A percentile compares a stretch with the other conserved stretches of the same genome.
Evolutionary conservation across 2,113 vertebrate species (phyloP).

Genomic region (Pogona vitticeps): DNA sequence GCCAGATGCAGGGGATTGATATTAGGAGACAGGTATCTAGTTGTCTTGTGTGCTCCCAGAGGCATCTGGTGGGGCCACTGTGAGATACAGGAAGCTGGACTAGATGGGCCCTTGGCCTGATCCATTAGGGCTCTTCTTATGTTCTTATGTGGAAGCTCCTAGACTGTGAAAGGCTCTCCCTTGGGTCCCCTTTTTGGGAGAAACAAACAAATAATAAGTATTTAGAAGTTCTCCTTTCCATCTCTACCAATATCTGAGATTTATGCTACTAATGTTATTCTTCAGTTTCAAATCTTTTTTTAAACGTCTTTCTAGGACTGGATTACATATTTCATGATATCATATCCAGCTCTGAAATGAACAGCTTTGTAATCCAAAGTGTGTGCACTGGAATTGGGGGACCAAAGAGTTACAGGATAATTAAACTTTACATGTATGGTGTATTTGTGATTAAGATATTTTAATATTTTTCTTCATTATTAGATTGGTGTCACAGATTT

Average conservation of each 20-base stretch:
- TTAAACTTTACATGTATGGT: background rate
- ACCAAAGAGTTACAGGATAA: background rate
- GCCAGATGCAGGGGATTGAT: too few relatives aligned
- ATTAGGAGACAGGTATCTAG: too few relatives aligned
- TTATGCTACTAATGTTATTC: conserved; percentile 1
- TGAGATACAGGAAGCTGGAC: too few relatives aligned
- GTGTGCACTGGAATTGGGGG: background rate
- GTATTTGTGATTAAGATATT: background rate
- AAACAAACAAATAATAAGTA: too few relatives aligned
- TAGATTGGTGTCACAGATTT: conserved; percentile 53
- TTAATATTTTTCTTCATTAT: conserved; percentile 20
- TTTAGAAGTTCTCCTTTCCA: too few relatives aligned
- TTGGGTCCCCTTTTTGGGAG: too few relatives aligned
- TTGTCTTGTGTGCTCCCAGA: too few relatives aligned
- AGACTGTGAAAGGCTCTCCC: too few relatives aligned
- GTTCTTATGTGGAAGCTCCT: too few relatives aligned
- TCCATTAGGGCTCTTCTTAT: too few relatives aligned
- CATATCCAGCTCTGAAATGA: background rate
- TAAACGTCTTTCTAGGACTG: background rate
- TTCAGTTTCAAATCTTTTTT: conserved; percentile 37
- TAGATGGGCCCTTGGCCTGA: too few relatives aligned
- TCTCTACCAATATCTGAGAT: conserved; percentile 1
- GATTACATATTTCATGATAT: background rate
- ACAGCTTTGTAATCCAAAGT: background rate
- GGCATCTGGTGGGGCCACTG: too few relatives aligned